These are phyloP conservation scores for Stramonita haemastoma DNA, from an alignment of 2,888 invertebrate species.

Conservation along the genomic window DNA sequence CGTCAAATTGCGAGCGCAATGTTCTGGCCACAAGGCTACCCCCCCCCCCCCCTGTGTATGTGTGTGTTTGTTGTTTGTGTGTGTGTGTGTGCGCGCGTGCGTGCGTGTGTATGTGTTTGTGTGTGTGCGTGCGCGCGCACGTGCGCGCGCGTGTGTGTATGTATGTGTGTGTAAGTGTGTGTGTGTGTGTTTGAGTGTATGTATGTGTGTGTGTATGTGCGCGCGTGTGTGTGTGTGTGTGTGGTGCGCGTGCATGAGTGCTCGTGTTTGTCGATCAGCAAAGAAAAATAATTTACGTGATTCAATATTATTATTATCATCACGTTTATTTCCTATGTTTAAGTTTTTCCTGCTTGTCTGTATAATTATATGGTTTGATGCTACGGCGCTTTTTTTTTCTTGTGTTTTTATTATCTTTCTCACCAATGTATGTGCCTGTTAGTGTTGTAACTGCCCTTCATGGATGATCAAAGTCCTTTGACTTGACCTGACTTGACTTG, in stretches of 20 bases:
- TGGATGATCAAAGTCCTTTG: too few species aligned
- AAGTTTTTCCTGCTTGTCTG: background rate
- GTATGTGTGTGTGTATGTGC: background rate
- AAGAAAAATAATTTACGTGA: too few species aligned
- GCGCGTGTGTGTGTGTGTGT: too few species aligned
- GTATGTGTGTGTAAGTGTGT: background rate
- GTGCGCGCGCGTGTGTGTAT: background rate
- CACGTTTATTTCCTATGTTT: background rate
- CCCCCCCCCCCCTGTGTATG: constrained; percentile 26
- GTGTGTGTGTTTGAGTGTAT: background rate
- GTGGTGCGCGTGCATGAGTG: background rate
- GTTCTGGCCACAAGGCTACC: too few species aligned
- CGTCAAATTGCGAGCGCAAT: too few species aligned
- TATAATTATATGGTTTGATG: background rate
- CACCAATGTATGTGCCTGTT: too few species aligned
- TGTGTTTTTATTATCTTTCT: too few species aligned
- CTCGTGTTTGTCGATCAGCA: background rate
- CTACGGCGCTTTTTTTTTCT: too few species aligned
- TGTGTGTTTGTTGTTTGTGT: constrained; percentile 38
- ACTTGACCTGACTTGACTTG: too few species aligned
- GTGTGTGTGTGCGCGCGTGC: background rate
- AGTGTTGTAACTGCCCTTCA: too few species aligned
- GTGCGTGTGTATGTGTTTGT: background rate
- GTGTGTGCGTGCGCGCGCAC: background rate
- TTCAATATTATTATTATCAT: background rate